Base-by-base conservation (phyloP, 2,888 invertebrate species). In the Apamea epomidion region DNA sequence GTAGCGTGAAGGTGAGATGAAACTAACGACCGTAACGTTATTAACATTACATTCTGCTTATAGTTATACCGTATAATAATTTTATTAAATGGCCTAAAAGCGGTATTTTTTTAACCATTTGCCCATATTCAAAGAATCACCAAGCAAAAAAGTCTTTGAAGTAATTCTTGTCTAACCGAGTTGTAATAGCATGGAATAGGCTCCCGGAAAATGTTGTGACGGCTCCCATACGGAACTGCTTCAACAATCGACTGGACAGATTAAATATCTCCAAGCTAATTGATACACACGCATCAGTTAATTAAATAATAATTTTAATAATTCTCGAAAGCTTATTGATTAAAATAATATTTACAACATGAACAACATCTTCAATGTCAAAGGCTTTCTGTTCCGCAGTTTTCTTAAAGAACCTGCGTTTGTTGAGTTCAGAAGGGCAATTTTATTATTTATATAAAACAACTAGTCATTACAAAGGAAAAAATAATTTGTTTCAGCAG, bases 361-460 rank as follows among this genome's bases (percentile, higher is more conserved):
- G 42, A 6, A 51, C 14, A 37, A 67, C n/a, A n/a, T 76, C 12
- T 71, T 6, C 42, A 65, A 48, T 60, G 45, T 3, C 32, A 48
- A 37, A 54, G 16, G 14, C 21, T 32, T 51, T n/a, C 18, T 42
- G 48, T 68, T 25, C 54, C 29, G 45, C 29, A 29, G 16, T 48
- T 83, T 70, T 74, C 58, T 69, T 80, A 1, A 80, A 76, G 18
- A 70, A 60, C n/a, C 48, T 68, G 25, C 8, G 21, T 73, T 74
- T 78, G 74, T 62, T 18, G 32, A 58, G 72, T 71, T 67, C 18
- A 48, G 74, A 69, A 82, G 76, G 82, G 80, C 82, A 74, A 82
- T 51, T 4, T 68, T 81, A 77, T 74, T 81, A 67, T 81, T 83
- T 85, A 78, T 80, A 75, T 67, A 37, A 65, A 74, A 72, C 45